Evolutionary conservation across 92 coral and sea anemone genomes (phyloP).

Genomic region (Zoanthus solanderi): DNA sequence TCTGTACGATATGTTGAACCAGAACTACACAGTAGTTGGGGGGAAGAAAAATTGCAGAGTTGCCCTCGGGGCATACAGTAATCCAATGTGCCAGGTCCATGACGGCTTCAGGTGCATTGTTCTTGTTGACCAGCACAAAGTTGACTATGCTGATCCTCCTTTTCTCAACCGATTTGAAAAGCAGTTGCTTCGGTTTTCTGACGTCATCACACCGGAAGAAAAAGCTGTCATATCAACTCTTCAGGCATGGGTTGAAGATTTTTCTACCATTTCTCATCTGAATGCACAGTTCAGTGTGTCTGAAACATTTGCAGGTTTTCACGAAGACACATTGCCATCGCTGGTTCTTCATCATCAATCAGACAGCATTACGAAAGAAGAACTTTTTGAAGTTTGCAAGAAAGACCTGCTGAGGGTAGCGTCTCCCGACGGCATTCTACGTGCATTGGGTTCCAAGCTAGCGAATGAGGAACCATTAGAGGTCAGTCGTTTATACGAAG

Average conservation of each 20-base stretch:
- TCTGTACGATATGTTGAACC: constrained; percentile 97
- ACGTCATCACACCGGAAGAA: constrained; percentile 72
- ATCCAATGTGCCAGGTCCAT: constrained; percentile 98
- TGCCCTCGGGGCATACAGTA: constrained; percentile 97
- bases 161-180: constrained; percentile 97
- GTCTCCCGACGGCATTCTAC: constrained; percentile 90
- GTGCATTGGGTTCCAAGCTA: constrained; percentile 70
- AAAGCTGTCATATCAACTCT: constrained; percentile 66
- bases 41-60: constrained; percentile 96
- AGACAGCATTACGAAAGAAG: constrained; percentile 45
- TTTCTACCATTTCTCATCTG: constrained; percentile 70
- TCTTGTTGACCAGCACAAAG: constrained; percentile 86
- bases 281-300: constrained; percentile 74
- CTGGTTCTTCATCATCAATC: constrained; percentile 78
- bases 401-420: constrained; percentile 87
- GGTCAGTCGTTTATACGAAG: constrained; percentile 58
- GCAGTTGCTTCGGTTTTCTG: constrained; percentile 93
- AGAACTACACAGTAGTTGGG: constrained; percentile 95
- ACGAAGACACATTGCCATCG: constrained; percentile 91
- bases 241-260: constrained; percentile 67
- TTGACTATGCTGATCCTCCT: constrained; percentile 94
- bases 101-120: constrained; percentile 98
- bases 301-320: constrained; percentile 93
- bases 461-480: constrained; percentile 60
- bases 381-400: constrained; percentile 77